Evolutionary conservation across 2,113 vertebrate genomes (phyloP).

Genomic region (Neodon shergylaensis): DNA sequence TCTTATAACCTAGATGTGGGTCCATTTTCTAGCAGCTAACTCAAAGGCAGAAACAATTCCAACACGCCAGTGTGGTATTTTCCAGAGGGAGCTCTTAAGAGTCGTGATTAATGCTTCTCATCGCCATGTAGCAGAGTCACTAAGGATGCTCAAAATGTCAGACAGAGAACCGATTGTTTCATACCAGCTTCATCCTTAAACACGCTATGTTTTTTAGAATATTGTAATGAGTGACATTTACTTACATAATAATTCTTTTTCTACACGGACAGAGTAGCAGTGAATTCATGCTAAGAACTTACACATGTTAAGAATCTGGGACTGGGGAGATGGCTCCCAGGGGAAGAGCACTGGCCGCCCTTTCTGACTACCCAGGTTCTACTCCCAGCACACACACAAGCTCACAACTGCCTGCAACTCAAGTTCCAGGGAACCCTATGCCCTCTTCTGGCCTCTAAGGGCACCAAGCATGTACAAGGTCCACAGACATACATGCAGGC

Average conservation of each 20-base stretch:
- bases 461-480: background rate
- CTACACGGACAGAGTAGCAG: background rate
- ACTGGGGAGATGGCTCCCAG: background rate
- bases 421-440: background rate
- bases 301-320: conserved; percentile 19
- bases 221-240: conserved; percentile 8
- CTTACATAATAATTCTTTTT: conserved; percentile 53
- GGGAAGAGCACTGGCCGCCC: too few relatives aligned
- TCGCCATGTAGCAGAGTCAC: background rate
- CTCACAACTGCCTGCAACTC: background rate
- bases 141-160: conserved; percentile 25
- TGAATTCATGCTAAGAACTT: background rate
- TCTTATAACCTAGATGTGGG: background rate
- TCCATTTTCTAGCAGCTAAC: conserved; percentile 5
- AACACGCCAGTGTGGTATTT: background rate
- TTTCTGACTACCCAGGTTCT: background rate
- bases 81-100: background rate
- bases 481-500: background rate
- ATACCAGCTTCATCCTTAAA: conserved; percentile 41
- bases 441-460: background rate
- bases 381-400: background rate
- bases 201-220: background rate
- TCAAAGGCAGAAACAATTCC: background rate
- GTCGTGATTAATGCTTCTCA: background rate
- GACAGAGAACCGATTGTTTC: conserved; percentile 29